Percentiles rank a stretch among this genome's conserved stretches.
phyloP scores from a whole-genome alignment of 1,140 invertebrate species.

The Anadara kagoshimensis region DNA sequence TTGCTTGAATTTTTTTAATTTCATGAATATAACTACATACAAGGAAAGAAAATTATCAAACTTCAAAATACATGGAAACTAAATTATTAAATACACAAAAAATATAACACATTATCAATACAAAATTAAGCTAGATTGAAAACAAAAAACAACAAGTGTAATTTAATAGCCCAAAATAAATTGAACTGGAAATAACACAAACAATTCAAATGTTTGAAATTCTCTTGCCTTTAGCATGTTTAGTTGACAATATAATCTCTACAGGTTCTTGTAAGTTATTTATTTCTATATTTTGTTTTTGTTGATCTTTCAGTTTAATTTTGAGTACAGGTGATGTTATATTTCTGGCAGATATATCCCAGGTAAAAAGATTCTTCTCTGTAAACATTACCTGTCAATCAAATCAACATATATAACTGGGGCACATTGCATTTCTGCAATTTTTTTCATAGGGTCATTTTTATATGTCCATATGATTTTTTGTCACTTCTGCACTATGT shows the following conservation, averaged over 20 bases:
- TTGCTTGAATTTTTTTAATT: too few relatives aligned
- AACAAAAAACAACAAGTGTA: background rate
- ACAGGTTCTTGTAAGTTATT: slow-evolving; percentile 9
- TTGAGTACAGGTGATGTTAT: slow-evolving; percentile 20
- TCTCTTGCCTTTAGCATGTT: background rate
- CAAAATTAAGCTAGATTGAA: background rate
- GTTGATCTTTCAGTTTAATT: slow-evolving; percentile 4
- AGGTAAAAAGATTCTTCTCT: slow-evolving; percentile 18
- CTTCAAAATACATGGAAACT: background rate
- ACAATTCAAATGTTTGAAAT: background rate
- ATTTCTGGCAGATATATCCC: background rate
- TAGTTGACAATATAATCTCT: slow-evolving; percentile 5
- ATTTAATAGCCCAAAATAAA: background rate
- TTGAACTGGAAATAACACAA: background rate
- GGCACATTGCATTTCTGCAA: too few relatives aligned
- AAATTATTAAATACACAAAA: background rate
- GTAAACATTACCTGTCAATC: slow-evolving; percentile 10
- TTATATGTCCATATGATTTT: too few relatives aligned
- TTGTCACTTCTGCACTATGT: too few relatives aligned
- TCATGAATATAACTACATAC: too few relatives aligned
- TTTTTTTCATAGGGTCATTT: too few relatives aligned
- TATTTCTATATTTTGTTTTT: slow-evolving; percentile 1
- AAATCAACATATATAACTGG: too few relatives aligned
- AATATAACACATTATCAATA: background rate
- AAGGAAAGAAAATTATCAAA: too few relatives aligned